Conservation (phyloP, 2,113 vertebrate species). For the Malurus melanocephalus region DNA sequence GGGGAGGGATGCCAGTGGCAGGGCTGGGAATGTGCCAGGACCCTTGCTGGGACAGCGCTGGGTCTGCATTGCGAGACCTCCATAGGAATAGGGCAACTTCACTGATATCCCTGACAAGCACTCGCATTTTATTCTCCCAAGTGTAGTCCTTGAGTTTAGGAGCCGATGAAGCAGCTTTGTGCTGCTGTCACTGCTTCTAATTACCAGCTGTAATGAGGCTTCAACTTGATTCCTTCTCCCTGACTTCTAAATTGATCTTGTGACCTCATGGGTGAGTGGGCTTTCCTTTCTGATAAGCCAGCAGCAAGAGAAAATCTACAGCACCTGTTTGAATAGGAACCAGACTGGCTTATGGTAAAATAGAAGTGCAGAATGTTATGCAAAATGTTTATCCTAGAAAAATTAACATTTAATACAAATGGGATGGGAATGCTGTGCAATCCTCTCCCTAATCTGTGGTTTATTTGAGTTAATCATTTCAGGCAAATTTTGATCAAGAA, state of each 20-base stretch:
- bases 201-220: slow-evolving; percentile 24
- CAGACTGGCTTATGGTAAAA: not conserved
- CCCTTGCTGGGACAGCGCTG: not conserved
- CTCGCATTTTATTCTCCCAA: slow-evolving; percentile 11
- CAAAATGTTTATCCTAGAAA: not conserved
- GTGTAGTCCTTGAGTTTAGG: slow-evolving; percentile 7
- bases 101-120: not conserved
- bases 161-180: not conserved
- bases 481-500: not conserved
- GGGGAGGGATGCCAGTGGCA: slow-evolving; percentile 2
- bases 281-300: not conserved
- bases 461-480: not conserved
- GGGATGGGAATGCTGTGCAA: not conserved
- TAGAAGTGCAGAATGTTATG: not conserved
- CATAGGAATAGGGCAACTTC: not conserved
- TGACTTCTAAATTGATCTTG: slow-evolving; percentile 11
- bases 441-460: not conserved
- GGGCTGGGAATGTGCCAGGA: slow-evolving; percentile 28
- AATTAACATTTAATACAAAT: not conserved
- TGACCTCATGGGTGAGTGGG: not conserved
- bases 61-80: not conserved
- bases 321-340: not conserved
- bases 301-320: not conserved
- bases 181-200: slow-evolving; percentile 37
- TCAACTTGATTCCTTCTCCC: not conserved